These are phyloP conservation scores for Romanogobio albipinnatus DNA, from an alignment of 2,113 vertebrate species.

Conservation along the genomic window DNA sequence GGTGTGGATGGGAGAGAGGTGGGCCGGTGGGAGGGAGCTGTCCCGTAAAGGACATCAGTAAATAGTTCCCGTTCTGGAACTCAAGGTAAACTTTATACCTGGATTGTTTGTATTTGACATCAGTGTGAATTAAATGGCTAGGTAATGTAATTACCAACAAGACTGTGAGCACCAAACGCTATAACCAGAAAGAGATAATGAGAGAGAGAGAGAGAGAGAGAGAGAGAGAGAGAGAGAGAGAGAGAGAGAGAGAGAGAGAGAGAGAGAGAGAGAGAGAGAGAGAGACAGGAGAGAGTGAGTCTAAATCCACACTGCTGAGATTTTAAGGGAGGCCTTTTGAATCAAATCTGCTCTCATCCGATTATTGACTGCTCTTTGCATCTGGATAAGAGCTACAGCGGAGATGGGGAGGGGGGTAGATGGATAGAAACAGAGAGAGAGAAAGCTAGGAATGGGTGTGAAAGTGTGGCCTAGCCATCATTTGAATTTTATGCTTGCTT, in stretches of 20 bases:
- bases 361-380: constrained; percentile 83
- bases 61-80: constrained; percentile 20
- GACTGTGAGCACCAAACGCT: background rate
- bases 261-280: constrained; percentile 61
- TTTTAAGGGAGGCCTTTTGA: constrained; percentile 79
- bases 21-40: constrained; percentile 46
- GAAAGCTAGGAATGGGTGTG: constrained; percentile 35
- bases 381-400: constrained; percentile 74
- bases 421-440: constrained; percentile 51
- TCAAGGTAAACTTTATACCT: background rate
- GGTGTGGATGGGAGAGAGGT: constrained; percentile 61
- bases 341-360: constrained; percentile 82
- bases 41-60: constrained; percentile 33
- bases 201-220: constrained; percentile 57
- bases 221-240: constrained; percentile 61
- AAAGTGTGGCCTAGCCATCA: constrained; percentile 43
- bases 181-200: constrained; percentile 18
- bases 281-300: constrained; percentile 63
- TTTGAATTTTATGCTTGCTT: constrained; percentile 40
- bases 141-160: background rate
- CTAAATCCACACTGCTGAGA: constrained; percentile 77
- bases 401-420: constrained; percentile 31
- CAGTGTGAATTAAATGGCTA: background rate
- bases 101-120: background rate
- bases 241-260: constrained; percentile 66